These are phyloP conservation scores for Rhyacichthys aspro DNA, from an alignment of 2,797 vertebrate genomes.

Conservation along the genomic window DNA sequence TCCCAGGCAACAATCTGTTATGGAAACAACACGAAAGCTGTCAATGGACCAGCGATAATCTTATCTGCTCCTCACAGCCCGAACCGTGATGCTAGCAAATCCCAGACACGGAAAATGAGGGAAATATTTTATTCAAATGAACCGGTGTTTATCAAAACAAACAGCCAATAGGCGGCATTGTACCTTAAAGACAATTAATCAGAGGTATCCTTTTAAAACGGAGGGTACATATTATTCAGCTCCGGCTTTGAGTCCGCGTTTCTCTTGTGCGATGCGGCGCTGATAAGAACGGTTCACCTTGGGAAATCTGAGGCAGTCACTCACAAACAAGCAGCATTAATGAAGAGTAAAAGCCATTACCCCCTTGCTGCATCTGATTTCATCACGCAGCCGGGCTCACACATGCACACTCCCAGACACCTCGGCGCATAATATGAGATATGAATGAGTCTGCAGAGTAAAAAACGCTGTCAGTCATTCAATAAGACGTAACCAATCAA, in stretches of 20 bases:
- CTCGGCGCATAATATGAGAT: conserved; percentile 60
- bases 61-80: conserved; percentile 72
- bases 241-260: conserved; percentile 63
- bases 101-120: conserved; percentile 57
- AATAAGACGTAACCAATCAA: conserved; percentile 74
- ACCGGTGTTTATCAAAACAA: conserved; percentile 70
- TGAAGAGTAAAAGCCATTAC: conserved; percentile 81
- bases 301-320: conserved; percentile 79
- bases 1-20: conserved; percentile 78
- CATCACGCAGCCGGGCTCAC: conserved; percentile 55
- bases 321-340: conserved; percentile 81
- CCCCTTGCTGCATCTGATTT: conserved; percentile 70
- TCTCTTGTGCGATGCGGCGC: conserved; percentile 56
- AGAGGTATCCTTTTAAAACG: conserved; percentile 75
- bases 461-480: conserved; percentile 71
- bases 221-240: conserved; percentile 76
- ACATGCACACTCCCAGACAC: conserved; percentile 28
- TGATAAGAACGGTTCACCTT: conserved; percentile 76
- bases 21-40: conserved; percentile 73
- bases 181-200: conserved; percentile 81
- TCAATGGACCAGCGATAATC: conserved; percentile 75
- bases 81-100: conserved; percentile 52
- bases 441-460: conserved; percentile 70
- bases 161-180: conserved; percentile 75
- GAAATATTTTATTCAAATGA: conserved; percentile 77